Base-by-base conservation (phyloP, 1,140 invertebrate species). In the Rhynchophorus ferrugineus region DNA sequence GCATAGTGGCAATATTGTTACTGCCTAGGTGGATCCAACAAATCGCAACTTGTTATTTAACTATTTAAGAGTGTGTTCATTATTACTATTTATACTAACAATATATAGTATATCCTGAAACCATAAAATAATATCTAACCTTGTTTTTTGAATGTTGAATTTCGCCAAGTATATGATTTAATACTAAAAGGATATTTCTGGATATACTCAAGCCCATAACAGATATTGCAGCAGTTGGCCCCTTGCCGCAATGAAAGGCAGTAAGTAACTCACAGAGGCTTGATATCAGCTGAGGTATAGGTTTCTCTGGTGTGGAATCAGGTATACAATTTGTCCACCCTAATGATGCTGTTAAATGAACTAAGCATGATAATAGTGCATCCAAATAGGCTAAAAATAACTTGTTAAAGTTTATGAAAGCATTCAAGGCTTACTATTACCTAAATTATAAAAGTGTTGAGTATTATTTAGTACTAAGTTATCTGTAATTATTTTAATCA, bases 181-280 rank as follows among this genome's bases (percentile, higher is more conserved):
- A 63, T 20, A 74, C 72, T 19, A 78, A 65, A 14, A 78, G 64
- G 2, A 72, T 70, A 56, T 75, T 70, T 56, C 73, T 69, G 0
- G 75, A 77, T 39, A 78, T 77, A 5, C 72, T 75, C 7, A 78
- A 58, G 1, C 76, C 77, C 76, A 78, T 78, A 17, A 75, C 73
- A 34, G 73, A 77, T 9, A 69, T 62, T 6, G 69, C 68, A 5
- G 73, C 73, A 19, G 71, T 69, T 1, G 66, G 52, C 3, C 67
- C 66, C 60, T 69, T 70, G 5, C 64, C 64, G 58, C 64, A 70
- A 57, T 77, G 73, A 62, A 79, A 78, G 0, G 75, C 74, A 14
- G 68, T 66, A 2, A 78, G 67, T 1, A 78, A 44, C 59, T 77
- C 72, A 22, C 72, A 73, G 2, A 78, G 62, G 14, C 54, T 48